Conservation (phyloP, 2,888 invertebrate species). For the Amphiduros pacificus region DNA sequence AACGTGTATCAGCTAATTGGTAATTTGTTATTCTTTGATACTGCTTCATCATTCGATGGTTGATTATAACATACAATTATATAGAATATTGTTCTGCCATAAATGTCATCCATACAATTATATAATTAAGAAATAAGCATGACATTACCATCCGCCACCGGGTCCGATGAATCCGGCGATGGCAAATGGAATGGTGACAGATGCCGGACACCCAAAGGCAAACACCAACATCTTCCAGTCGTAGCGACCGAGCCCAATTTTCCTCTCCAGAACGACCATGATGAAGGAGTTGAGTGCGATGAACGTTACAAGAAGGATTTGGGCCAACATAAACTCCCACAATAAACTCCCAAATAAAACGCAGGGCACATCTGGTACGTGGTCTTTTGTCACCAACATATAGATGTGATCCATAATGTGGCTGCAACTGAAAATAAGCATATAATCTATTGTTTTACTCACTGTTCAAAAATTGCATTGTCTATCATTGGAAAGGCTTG, state of each 20-base stretch:
- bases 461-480: too few species aligned
- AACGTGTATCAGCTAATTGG: too few species aligned
- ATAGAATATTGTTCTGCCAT: too few species aligned
- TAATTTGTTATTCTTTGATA: too few species aligned
- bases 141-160: slow-evolving; percentile 8
- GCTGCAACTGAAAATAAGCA: neutral
- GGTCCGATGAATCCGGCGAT: slow-evolving; percentile 3
- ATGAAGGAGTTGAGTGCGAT: slow-evolving; percentile 24
- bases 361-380: slow-evolving; percentile 19
- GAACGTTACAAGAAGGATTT: slow-evolving; percentile 20
- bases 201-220: neutral
- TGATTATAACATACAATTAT: too few species aligned
- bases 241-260: neutral
- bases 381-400: slow-evolving; percentile 14
- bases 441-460: neutral
- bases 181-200: neutral
- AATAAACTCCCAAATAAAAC: slow-evolving; percentile 21
- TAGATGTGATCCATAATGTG: slow-evolving; percentile 26
- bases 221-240: slow-evolving; percentile 9
- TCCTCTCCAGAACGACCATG: slow-evolving; percentile 19
- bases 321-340: slow-evolving; percentile 21
- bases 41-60: too few species aligned
- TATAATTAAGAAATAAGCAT: neutral
- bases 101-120: too few species aligned
- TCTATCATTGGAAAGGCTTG: too few species aligned